phyloP scores from a whole-genome alignment of 1,140 invertebrate genomes.

The Helicoverpa zea region DNA sequence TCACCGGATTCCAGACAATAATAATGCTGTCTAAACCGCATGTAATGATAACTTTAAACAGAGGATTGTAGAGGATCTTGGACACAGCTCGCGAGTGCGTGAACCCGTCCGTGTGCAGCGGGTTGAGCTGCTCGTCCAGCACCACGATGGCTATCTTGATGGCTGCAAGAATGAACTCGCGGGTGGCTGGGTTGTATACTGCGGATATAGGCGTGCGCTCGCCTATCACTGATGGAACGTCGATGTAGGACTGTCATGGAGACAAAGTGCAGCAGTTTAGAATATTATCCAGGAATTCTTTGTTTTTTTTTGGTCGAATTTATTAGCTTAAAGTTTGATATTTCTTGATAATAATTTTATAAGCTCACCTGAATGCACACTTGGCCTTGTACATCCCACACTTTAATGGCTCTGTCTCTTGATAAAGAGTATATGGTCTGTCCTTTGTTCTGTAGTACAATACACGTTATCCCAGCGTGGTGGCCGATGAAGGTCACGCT shows the following conservation, averaged over 20 bases:
- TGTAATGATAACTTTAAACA: slow-evolving; percentile 90
- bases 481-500: slow-evolving; percentile 90
- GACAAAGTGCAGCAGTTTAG: neutral
- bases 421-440: slow-evolving; percentile 88
- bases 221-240: slow-evolving; percentile 87
- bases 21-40: slow-evolving; percentile 91
- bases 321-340: too few relatives aligned
- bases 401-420: slow-evolving; percentile 90
- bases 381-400: slow-evolving; percentile 89
- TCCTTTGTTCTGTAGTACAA: slow-evolving; percentile 88
- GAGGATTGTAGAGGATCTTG: slow-evolving; percentile 89
- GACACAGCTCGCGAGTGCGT: slow-evolving; percentile 89
- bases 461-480: slow-evolving; percentile 89
- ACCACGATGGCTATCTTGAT: slow-evolving; percentile 88
- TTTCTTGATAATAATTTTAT: neutral
- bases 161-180: slow-evolving; percentile 89
- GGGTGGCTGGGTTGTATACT: slow-evolving; percentile 89
- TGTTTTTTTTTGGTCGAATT: too few relatives aligned
- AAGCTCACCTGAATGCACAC: slow-evolving; percentile 87
- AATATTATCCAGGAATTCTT: too few relatives aligned
- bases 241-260: slow-evolving; percentile 87
- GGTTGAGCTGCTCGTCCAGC: slow-evolving; percentile 88
- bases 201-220: slow-evolving; percentile 87
- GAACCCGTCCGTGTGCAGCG: slow-evolving; percentile 89
- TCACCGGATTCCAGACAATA: slow-evolving; percentile 91